Evolutionary conservation across 1,140 invertebrate species (phyloP), one percentile per base, ranked within the genome.

Genomic region (Ephestia elutella): DNA sequence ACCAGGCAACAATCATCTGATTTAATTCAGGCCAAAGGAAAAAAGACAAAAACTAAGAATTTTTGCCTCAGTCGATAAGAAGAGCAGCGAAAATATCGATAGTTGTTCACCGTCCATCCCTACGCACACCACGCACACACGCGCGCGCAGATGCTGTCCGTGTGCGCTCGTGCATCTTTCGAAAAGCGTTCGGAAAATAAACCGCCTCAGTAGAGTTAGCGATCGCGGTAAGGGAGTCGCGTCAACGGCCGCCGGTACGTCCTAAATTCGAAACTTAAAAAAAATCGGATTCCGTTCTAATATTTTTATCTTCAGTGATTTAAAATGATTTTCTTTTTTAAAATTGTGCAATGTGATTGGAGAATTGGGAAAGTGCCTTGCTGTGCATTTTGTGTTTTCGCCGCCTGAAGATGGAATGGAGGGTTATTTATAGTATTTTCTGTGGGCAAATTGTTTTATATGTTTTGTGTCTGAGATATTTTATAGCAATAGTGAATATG

Each of bases 401-500:
- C 15, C 38, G 13, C n/a, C n/a, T 44, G 38, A 44, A 67, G 59
- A 56, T 25, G 28, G 49, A 59, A 56, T 25, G 28, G 49, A 59
- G 58, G 54, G 62, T 57, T 69, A 66, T 69, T 66, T 63, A 54
- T 62, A 60, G 57, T 63, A 68, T 62, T 56, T 63, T 65, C 65
- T 66, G 57, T 61, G 63, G 10, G 8, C 50, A 32, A 53, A 54
- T 63, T 55, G 49, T 54, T 54, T 59, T 59, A 66, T 64, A 67
- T 62, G 60, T 73, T 73, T 73, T 72, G 66, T 76, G 71, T 70
- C 68, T 71, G 71, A 67, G 73, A 70, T 76, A 63, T 76, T 80
- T 78, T 76, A 69, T 79, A 73, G 74, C 75, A 71, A 78, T 78
- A 70, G 66, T 72, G 59, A 75, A 80, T 82, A 83, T 85, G 82